Conservation (phyloP, 2,888 invertebrate species). For the Drosophila algonquin region DNA sequence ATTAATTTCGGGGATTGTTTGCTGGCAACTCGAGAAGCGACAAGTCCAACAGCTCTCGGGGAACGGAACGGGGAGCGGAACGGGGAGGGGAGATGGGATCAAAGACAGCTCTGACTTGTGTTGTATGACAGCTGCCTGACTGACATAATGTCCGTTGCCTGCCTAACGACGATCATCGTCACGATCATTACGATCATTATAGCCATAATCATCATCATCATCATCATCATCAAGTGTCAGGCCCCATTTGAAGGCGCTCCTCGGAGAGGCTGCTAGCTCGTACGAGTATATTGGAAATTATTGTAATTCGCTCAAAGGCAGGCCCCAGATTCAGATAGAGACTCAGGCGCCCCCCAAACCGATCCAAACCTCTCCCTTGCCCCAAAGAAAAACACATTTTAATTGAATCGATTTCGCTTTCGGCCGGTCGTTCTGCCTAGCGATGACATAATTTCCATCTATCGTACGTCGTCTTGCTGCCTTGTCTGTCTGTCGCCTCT, state of each 20-base stretch:
- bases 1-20: constrained; percentile 51
- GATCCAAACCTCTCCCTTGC: constrained; percentile 31
- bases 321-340: constrained; percentile 29
- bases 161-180: constrained; percentile 43
- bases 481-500: too few relatives aligned
- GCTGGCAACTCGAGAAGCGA: constrained; percentile 59
- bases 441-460: constrained; percentile 44
- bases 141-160: constrained; percentile 68
- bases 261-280: constrained; percentile 23
- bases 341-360: constrained; percentile 34
- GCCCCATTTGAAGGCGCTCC: constrained; percentile 14
- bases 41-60: constrained; percentile 59
- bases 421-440: background rate
- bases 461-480: background rate
- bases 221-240: constrained; percentile 41
- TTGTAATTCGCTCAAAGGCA: constrained; percentile 37
- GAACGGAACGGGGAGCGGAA: background rate
- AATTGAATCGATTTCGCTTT: constrained; percentile 59
- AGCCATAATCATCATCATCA: constrained; percentile 5
- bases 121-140: constrained; percentile 72
- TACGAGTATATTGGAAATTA: constrained; percentile 38
- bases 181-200: background rate
- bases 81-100: background rate
- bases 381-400: constrained; percentile 47
- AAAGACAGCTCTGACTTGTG: constrained; percentile 25